Percentiles rank a stretch among this genome's conserved stretches.
These are phyloP conservation scores for Eolophus roseicapilla DNA, from an alignment of 2,113 vertebrate species.

Conservation along the genomic window DNA sequence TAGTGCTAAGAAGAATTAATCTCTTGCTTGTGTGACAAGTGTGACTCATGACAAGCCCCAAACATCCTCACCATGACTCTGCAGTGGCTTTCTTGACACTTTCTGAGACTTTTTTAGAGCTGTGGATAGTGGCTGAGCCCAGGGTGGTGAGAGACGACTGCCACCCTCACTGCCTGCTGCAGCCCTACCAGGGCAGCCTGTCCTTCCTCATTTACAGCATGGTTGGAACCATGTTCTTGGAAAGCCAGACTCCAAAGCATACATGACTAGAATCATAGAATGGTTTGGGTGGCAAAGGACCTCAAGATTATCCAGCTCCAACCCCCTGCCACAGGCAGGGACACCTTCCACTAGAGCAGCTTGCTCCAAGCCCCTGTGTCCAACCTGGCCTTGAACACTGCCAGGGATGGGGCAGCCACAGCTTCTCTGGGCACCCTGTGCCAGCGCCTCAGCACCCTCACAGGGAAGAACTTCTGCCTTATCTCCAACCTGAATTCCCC, in stretches of 20 bases:
- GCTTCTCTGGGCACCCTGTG: too few species aligned
- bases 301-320: not conserved
- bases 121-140: not conserved
- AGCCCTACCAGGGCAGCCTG: not conserved
- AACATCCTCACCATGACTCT: not conserved
- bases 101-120: not conserved
- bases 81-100: not conserved
- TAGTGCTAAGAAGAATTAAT: constrained; percentile 19
- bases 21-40: not conserved
- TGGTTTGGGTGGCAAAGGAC: not conserved
- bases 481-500: too few species aligned
- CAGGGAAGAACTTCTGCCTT: too few species aligned
- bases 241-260: not conserved
- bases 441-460: too few species aligned
- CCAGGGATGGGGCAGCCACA: too few species aligned
- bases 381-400: too few species aligned
- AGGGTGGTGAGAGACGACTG: not conserved
- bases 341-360: not conserved
- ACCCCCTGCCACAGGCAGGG: not conserved
- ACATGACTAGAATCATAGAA: not conserved
- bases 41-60: not conserved
- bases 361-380: too few species aligned
- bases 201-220: not conserved
- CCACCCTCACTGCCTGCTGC: not conserved
- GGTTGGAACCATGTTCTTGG: not conserved